Evolutionary conservation across 2,113 vertebrate species (phyloP).

Genomic region (Fulica atra): DNA sequence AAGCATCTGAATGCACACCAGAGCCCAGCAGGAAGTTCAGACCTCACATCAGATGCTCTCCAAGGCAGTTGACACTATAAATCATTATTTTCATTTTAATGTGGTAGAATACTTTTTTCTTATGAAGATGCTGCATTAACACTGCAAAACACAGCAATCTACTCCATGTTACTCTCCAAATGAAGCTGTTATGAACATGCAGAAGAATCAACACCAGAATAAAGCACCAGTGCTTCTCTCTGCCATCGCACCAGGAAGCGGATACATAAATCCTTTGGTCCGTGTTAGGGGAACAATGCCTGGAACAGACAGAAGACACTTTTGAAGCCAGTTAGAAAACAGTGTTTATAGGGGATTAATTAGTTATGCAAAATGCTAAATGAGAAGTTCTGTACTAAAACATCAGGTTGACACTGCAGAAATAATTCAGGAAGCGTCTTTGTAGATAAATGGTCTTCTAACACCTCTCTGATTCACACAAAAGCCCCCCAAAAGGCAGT

Average conservation of each 20-base stretch:
- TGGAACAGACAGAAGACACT: not conserved
- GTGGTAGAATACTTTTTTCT: not conserved
- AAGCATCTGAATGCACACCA: not conserved
- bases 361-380: slow-evolving; percentile 38
- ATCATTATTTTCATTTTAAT: not conserved
- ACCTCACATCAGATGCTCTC: not conserved
- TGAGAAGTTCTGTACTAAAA: not conserved
- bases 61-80: not conserved
- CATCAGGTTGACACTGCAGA: not conserved
- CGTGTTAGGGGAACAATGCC: not conserved
- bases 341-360: slow-evolving; percentile 38
- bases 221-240: not conserved
- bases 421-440: slow-evolving; percentile 29
- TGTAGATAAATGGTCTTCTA: not conserved
- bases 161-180: not conserved
- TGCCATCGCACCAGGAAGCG: not conserved
- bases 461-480: slow-evolving; percentile 16
- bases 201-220: not conserved
- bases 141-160: not conserved
- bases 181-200: not conserved
- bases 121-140: not conserved
- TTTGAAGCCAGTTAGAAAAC: not conserved
- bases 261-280: not conserved
- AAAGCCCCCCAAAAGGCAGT: not conserved
- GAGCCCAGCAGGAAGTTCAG: not conserved